These are phyloP conservation scores for Oostethus manadensis DNA, from an alignment of 2,113 vertebrate genomes.

Conservation along the genomic window DNA sequence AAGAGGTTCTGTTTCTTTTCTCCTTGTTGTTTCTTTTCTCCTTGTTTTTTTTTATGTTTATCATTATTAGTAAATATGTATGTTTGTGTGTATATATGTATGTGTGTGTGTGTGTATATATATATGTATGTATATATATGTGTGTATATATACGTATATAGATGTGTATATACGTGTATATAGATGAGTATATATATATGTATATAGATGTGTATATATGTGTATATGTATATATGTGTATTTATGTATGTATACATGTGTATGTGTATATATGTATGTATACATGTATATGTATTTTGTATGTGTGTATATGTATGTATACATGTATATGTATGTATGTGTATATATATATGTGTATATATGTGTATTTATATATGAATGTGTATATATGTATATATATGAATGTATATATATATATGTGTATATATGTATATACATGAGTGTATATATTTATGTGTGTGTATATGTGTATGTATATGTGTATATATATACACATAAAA, in stretches of 20 bases:
- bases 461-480: background rate
- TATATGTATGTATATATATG: background rate
- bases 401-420: background rate
- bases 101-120: too few relatives aligned
- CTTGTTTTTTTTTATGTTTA: too few relatives aligned
- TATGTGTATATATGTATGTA: background rate
- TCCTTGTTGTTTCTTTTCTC: too few relatives aligned
- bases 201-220: background rate
- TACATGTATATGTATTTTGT: background rate
- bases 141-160: background rate
- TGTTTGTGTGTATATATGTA: background rate
- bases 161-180: background rate
- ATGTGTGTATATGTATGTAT: background rate
- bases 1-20: too few relatives aligned
- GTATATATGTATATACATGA: background rate
- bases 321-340: background rate
- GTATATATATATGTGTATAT: background rate
- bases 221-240: background rate
- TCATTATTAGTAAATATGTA: too few relatives aligned
- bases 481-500: too few relatives aligned
- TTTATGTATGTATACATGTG: background rate
- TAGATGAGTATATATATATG: background rate
- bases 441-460: background rate
- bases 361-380: too few relatives aligned
- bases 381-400: background rate